Evolutionary conservation across 2,888 invertebrate species (phyloP), one percentile per base, ranked within the genome.

Genomic region (Antheraea yamamai): DNA sequence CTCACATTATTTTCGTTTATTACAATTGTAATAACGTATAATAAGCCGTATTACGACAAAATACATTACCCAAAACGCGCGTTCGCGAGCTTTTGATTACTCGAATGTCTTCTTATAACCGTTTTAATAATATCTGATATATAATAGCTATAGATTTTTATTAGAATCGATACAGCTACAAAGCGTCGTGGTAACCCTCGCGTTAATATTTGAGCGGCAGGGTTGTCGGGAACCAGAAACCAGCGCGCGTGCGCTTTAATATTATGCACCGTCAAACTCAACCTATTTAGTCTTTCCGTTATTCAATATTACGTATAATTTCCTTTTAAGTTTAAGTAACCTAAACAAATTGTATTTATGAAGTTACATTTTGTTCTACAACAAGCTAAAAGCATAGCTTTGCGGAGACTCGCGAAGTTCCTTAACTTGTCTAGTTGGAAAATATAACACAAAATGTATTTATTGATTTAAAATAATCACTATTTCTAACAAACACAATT

Each of bases 1-100:
- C 39, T 61, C 61, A 26, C 61, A 74, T 47, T 74, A 39, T 71
- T 23, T 58, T 71, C 70, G 61, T 74, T 58, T 61, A 71, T 58
- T 72, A 74, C 74, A 35, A 20, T 55, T 23, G 70, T 74, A 74
- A 74, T 74, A 71, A 70, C 70, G 70, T 71, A 71, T 74, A 74
- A 74, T 71, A 58, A 52, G 55, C 52, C 47, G 55, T 23, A 71
- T 35, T 74, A 52, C 71, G 58, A 10, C 26, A 47, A 20, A 10
- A 71, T 58, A 71, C 39, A 16, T 68, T 68, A 68, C 47, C 61
- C 74, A 4, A 71, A 18, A 64, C 30, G 12, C 39, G 23, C 8
- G 55, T 23, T 55, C 55, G 1, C 39, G 35, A 18, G 55, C n/a
- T 55, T 74, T 58, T 58, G 39, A 74, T 72, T 71, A 74, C 70